These are phyloP conservation scores for Saturnia japonica DNA, from an alignment of 2,888 invertebrate genomes.

Conservation along the genomic window DNA sequence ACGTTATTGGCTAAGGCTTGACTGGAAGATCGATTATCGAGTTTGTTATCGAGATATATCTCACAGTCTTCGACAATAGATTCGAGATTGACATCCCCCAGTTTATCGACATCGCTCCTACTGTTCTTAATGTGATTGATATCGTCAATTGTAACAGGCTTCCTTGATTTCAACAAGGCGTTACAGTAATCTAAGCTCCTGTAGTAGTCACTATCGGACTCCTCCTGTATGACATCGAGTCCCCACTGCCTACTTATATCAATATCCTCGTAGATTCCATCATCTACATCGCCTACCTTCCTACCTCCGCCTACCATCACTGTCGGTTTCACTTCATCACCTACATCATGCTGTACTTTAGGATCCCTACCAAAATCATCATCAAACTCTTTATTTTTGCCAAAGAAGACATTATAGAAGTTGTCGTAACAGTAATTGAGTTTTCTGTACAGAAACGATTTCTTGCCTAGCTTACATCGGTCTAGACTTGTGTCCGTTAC, in stretches of 20 bases:
- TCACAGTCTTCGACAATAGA: slow-evolving; percentile 58
- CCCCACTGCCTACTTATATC: slow-evolving; percentile 62
- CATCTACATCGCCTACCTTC: slow-evolving; percentile 47
- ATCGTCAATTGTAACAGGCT: slow-evolving; percentile 36
- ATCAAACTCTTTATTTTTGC: slow-evolving; percentile 55
- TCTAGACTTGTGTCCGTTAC: slow-evolving; percentile 50
- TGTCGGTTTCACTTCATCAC: slow-evolving; percentile 22
- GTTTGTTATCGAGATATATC: slow-evolving; percentile 25
- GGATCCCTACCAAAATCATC: slow-evolving; percentile 47
- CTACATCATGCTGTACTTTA: slow-evolving; percentile 18
- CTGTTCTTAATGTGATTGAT: slow-evolving; percentile 34
- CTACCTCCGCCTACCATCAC: slow-evolving; percentile 27
- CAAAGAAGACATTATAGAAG: slow-evolving; percentile 75
- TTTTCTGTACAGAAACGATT: slow-evolving; percentile 70
- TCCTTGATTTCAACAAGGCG: slow-evolving; percentile 39
- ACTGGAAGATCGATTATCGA: slow-evolving; percentile 18
- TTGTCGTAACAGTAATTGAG: slow-evolving; percentile 77
- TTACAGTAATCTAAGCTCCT: slow-evolving; percentile 72
- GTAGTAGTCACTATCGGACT: slow-evolving; percentile 77
- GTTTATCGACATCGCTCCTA: slow-evolving; percentile 29
- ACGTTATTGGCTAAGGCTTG: background rate
- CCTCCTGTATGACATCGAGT: slow-evolving; percentile 73
- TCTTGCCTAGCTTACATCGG: slow-evolving; percentile 43
- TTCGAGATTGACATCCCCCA: slow-evolving; percentile 34
- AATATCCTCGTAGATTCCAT: slow-evolving; percentile 67